Percentiles rank a stretch among this genome's conserved stretches.
Evolutionary conservation across 2,797 vertebrate species (phyloP).

Genomic region (Manis javanica): DNA sequence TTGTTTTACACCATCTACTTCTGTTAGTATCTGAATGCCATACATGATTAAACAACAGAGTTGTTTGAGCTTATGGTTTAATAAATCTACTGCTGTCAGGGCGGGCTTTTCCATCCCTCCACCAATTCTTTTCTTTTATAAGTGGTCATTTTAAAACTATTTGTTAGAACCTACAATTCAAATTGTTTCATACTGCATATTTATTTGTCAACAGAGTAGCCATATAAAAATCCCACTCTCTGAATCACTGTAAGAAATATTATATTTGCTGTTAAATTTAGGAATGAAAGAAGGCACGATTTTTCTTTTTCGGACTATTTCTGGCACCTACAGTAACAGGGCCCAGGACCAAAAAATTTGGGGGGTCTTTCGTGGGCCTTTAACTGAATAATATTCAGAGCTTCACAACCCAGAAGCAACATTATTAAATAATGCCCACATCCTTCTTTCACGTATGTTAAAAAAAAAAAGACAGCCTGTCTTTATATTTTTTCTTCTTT

Average conservation of each 20-base stretch:
- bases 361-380: background rate
- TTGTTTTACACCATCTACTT: background rate
- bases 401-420: background rate
- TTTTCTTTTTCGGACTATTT: background rate
- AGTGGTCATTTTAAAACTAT: background rate
- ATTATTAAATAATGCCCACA: background rate
- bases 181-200: background rate
- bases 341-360: background rate
- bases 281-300: background rate
- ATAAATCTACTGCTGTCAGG: background rate
- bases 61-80: background rate
- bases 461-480: background rate
- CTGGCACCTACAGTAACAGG: background rate
- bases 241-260: background rate
- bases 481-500: constrained; percentile 44
- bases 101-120: background rate
- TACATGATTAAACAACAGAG: background rate
- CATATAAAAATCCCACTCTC: background rate
- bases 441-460: constrained; percentile 5
- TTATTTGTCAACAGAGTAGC: background rate
- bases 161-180: background rate
- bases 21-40: background rate
- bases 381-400: background rate
- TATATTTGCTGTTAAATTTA: constrained; percentile 1
- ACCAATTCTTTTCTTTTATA: background rate